phyloP scores from a whole-genome alignment of 2,888 invertebrate genomes.

The Xylocampa areola region DNA sequence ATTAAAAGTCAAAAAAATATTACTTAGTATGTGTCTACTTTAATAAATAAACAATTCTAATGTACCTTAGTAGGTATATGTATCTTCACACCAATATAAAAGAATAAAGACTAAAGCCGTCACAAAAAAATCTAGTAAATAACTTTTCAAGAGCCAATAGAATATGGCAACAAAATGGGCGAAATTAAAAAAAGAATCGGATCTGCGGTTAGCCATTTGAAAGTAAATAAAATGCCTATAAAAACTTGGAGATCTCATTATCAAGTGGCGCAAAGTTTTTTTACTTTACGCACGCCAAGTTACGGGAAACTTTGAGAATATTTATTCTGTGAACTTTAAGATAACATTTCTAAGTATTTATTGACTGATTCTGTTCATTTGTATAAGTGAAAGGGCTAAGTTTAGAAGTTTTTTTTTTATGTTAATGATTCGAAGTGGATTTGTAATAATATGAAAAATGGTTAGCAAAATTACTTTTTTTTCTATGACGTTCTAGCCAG shows the following conservation, averaged over 20 bases:
- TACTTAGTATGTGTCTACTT: too few species aligned
- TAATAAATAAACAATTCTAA: too few species aligned
- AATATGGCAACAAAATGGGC: slow-evolving; percentile 46
- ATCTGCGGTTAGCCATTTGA: slow-evolving; percentile 61
- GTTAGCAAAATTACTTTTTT: too few species aligned
- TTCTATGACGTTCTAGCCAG: too few species aligned
- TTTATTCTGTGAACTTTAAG: slow-evolving; percentile 56
- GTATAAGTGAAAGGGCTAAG: slow-evolving; percentile 1
- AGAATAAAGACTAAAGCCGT: too few species aligned
- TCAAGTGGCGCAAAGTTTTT: slow-evolving; percentile 57
- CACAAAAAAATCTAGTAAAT: slow-evolving; percentile 33
- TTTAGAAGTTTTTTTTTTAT: background rate
- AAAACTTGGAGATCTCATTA: slow-evolving; percentile 65
- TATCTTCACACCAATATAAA: too few species aligned
- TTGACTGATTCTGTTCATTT: slow-evolving; percentile 29
- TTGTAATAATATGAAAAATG: background rate
- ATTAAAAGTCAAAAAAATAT: too few species aligned
- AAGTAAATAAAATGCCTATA: slow-evolving; percentile 65
- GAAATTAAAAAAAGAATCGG: slow-evolving; percentile 53
- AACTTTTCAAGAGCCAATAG: slow-evolving; percentile 35
- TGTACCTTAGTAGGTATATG: too few species aligned
- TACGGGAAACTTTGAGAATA: slow-evolving; percentile 56
- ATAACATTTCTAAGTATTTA: slow-evolving; percentile 40
- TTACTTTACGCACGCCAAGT: slow-evolving; percentile 52
- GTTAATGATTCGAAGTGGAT: background rate